Base-by-base conservation (phyloP, 2,797 vertebrate genomes). In the Helicolenus hilgendorfi region DNA sequence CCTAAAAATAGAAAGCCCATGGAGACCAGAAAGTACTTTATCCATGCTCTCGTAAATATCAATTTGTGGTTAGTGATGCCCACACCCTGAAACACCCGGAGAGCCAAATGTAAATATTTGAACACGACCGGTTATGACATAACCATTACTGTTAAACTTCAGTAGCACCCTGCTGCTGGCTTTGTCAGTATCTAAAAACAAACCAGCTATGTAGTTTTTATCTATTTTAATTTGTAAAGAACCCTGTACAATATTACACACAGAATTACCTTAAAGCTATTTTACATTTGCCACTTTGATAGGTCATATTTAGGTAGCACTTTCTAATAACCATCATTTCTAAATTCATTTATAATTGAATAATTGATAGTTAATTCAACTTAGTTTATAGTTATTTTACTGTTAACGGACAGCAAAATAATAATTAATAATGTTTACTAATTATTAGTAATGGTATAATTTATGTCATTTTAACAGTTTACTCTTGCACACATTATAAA, bases 1-100 rank as follows among this genome's bases (percentile, higher is more conserved):
- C 86, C 90, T 94, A 88, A 90, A 95, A 94, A 93, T 93, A 95
- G 86, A 92, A 93, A 88, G 76, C 62, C 83, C 62, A 59, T 83
- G 81, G 81, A 92, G 86, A 89, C 87, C 89, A 89, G 75, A 92
- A 84, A 88, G 92, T 75, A 78, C 81, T 93, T 94, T 63, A 94
- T 89, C 90, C 87, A 22, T 68, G 85, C 88, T 86, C 79, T 84
- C 90, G 92, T 95, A 96, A 96, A 96, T 96, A 97, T 95, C 92
- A 93, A 94, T 95, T 96, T 90, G 95, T 83, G 94, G 94, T 92
- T 75, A 55, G 81, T 83, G 82, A 80, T 82, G 89, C 41, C 89
- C 94, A 94, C 93, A 83, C 94, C 94, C 93, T 93, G 76, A 92
- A 95, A 94, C 89, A 86, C 89, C 88, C 91, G 86, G 53, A 74